Evolutionary conservation across 2,113 vertebrate species (phyloP), one percentile per base, ranked within the genome.

Genomic region (Syrmaticus mikado): DNA sequence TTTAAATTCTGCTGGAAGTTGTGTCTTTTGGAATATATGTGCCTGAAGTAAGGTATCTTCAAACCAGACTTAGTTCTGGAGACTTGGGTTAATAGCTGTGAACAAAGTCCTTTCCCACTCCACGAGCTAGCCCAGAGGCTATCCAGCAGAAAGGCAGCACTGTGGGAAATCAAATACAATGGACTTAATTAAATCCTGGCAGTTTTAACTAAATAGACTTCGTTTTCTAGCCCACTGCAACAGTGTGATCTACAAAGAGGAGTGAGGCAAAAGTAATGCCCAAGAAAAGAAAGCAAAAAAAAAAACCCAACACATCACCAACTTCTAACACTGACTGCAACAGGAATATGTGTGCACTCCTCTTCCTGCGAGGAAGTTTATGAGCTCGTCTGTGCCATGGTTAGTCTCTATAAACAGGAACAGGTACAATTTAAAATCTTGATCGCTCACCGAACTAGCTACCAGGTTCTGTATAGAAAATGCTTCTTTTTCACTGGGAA

Each of bases 181-280:
- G n/a, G 50, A 76, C 28, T 78, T 74, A 67, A n/a, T 38, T 89
- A 30, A 72, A 72, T 76, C 22, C 13, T 10, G 10, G n/a, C 13
- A 76, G 62, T 82, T 89, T 85, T 57, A 87, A 82, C 52, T 85
- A 84, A 92, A 61, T 17, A 87, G 58, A 61, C 30, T 13, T 87
- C 84, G 24, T 62, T 82, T 89, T 34, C 0, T 2, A 92, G 19
- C 17, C 34, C 24, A 19, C 32, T 68, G n/a, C 32, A 79, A 45
- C 64, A 21, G 8, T n/a, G 40, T 86, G 52, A 60, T 62, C 19
- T 50, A 60, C 24, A 72, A 78, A 64, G 34, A 71, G 55, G 43
- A 76, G 45, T 41, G 66, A 90, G 27, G 24, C 67, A 70, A n/a
- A 92, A 76, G 45, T 60, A 4, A 57, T 67, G 18, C 13, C 58